Evolutionary conservation across 2,797 vertebrate species (phyloP).

Genomic region (Falco berigora): DNA sequence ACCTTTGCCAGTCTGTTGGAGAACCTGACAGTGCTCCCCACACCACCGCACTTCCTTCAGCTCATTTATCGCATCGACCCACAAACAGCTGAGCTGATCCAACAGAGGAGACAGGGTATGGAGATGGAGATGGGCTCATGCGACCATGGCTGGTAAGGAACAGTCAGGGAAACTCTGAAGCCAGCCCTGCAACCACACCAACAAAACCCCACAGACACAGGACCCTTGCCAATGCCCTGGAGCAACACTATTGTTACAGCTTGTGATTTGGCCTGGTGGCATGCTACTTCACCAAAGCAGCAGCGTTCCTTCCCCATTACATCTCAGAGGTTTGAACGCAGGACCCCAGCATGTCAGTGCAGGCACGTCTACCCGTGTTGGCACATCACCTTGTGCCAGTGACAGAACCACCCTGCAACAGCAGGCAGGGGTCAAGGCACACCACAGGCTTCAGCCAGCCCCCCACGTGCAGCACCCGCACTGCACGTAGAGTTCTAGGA

Average conservation of each 20-base stretch:
- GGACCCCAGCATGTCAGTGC: background rate
- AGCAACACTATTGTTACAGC: background rate
- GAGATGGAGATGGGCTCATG: background rate
- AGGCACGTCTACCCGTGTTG: fast-evolving
- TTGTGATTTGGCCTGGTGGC: background rate
- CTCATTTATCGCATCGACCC: background rate
- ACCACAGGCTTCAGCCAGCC: background rate
- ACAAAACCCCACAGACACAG: background rate
- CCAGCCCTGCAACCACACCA: background rate
- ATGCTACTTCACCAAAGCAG: background rate
- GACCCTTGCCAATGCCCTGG: background rate
- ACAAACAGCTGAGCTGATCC: background rate
- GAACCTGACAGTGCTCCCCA: background rate
- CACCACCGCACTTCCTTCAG: background rate
- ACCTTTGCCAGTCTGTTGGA: fast-evolving
- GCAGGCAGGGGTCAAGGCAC: background rate
- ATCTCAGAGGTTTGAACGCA: background rate
- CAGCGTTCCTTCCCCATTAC: background rate
- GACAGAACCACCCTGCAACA: background rate
- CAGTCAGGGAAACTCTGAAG: background rate
- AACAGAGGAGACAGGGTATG: background rate
- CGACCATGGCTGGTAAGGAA: fast-evolving
- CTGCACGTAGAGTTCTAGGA: background rate
- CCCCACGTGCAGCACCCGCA: background rate
- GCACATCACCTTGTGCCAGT: background rate